Conservation (phyloP, 2,113 vertebrate species). For the Esox niger region DNA sequence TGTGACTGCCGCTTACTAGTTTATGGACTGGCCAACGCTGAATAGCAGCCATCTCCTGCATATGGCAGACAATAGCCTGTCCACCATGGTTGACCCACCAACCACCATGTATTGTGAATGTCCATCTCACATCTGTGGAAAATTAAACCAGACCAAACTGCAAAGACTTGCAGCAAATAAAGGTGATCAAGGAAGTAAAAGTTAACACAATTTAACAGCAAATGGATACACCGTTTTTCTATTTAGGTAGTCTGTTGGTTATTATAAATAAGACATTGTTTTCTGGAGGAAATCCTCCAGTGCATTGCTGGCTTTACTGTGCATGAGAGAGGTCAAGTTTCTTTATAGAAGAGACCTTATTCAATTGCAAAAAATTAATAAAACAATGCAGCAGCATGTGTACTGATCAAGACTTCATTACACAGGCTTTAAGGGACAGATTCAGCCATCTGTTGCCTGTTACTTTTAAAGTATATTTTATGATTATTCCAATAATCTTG, state of each 20-base stretch:
- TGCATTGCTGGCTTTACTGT: slow-evolving; percentile 10
- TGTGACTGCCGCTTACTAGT: slow-evolving; percentile 39
- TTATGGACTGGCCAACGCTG: slow-evolving; percentile 3
- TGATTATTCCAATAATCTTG: too few species aligned
- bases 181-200: slow-evolving; percentile 58
- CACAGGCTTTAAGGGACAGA: too few species aligned
- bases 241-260: slow-evolving; percentile 5
- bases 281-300: slow-evolving; percentile 15
- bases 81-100: slow-evolving; percentile 38
- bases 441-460: too few species aligned
- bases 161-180: slow-evolving; percentile 50
- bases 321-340: slow-evolving; percentile 22
- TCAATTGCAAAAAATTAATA: too few species aligned
- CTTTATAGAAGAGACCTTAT: slow-evolving; percentile 19
- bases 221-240: slow-evolving; percentile 37
- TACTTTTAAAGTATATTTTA: too few species aligned
- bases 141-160: slow-evolving; percentile 42
- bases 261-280: neutral
- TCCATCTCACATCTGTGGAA: slow-evolving; percentile 28
- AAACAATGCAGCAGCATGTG: too few species aligned
- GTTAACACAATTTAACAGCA: slow-evolving; percentile 47
- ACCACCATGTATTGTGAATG: slow-evolving; percentile 9
- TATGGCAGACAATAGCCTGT: slow-evolving; percentile 36
- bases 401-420: too few species aligned
- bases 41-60: slow-evolving; percentile 32